A percentile compares a stretch with the other conserved stretches of the same genome.
These are phyloP conservation scores for Bothrops jararaca DNA, from an alignment of 2,113 vertebrate genomes.

Conservation along the genomic window DNA sequence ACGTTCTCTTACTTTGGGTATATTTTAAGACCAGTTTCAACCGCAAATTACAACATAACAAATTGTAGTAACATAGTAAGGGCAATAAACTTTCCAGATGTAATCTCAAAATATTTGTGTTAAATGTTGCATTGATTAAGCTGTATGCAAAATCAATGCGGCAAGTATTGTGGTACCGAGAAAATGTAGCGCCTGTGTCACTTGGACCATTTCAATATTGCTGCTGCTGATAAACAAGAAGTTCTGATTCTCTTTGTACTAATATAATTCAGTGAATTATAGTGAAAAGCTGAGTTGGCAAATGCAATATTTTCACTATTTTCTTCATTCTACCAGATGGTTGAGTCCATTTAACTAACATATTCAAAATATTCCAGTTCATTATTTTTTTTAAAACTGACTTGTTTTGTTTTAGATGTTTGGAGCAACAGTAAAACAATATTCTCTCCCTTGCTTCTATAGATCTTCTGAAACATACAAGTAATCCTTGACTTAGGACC, in stretches of 20 bases:
- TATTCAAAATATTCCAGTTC: background rate
- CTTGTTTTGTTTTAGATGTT: slow-evolving; percentile 30
- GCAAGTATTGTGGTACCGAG: background rate
- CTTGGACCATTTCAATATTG: too few relatives aligned
- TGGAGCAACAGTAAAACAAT: background rate
- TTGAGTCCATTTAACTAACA: background rate
- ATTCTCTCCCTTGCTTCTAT: background rate
- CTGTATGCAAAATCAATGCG: background rate
- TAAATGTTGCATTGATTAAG: background rate
- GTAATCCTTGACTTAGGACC: too few relatives aligned
- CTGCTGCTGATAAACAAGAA: too few relatives aligned
- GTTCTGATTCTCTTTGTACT: background rate
- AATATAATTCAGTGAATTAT: background rate
- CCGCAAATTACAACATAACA: background rate
- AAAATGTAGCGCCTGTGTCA: too few relatives aligned
- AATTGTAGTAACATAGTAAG: too few relatives aligned
- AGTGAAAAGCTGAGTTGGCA: too few relatives aligned
- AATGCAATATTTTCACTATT: background rate
- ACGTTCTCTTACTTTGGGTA: background rate
- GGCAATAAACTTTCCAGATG: background rate
- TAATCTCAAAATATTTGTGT: background rate
- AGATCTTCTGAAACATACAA: background rate
- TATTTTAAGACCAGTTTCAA: background rate
- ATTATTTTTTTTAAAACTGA: background rate
- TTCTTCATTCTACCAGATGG: background rate